Base-by-base conservation (phyloP, 2,113 vertebrate genomes). In the Tupaia tana region DNA sequence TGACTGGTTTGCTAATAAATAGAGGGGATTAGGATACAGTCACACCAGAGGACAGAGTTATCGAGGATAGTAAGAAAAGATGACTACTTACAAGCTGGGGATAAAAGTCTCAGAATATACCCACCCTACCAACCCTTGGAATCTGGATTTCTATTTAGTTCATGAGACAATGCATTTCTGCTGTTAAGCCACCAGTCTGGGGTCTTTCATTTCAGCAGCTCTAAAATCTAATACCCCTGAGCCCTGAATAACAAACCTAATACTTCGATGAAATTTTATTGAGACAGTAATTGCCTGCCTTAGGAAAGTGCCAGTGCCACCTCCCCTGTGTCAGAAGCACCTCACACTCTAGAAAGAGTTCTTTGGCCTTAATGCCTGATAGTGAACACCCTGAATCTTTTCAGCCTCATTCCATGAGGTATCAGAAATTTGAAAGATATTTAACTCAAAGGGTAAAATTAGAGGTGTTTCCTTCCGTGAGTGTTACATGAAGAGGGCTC, bases 211-310 rank as follows among this genome's bases (percentile, higher is more conserved):
- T 25, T 20, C 16, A 14, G 29, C 15, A 22, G 7, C 2, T 1
- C 24, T 31, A 19, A 3, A 59, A 70, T 29, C 9, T 7, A 10
- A 13, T 27, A 13, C 7, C 43, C 43, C 43, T 43, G 43, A 12
- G 1, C 24, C 43, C 11, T 66, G 4, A 22, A 3, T 4, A 3
- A 1, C 7, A 79, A 9, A 19, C 8, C 9, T 27, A 4, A 34
- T 24, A 66, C 29, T 81, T 81, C 7, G n/a, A 19, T 22, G 19
- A 67, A 43, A 22, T 19, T 67, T 94, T 27, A 18, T n/a, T 2
- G 0, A 27, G 58, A 14, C 1, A 67, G 10, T 19, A 58, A 27
- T n/a, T 88, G 52, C 52, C 27, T 31, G 27, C 9, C 27, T 16
- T 82, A 4, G 63, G 12, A 54, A 84, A 59, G n/a, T 20, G 43